phyloP scores from a whole-genome alignment of 2,797 vertebrate species.

The Hypotaenidia okinawae region DNA sequence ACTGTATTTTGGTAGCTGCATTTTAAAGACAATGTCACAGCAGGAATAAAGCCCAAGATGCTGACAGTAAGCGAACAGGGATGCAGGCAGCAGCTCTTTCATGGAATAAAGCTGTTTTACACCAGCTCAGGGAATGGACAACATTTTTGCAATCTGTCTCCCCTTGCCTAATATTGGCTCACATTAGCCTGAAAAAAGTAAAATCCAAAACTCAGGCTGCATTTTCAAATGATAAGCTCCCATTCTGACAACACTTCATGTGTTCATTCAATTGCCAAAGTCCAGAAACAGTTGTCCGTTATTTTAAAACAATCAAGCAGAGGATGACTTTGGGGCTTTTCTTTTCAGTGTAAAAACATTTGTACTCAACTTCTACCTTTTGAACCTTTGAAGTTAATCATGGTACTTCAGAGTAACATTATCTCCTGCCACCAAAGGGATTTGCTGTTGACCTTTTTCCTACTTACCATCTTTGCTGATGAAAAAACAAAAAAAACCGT shows the following conservation, averaged over 20 bases:
- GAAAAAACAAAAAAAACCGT: background rate
- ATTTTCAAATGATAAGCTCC: background rate
- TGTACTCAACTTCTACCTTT: background rate
- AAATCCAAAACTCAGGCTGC: background rate
- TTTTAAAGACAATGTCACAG: constrained; percentile 5
- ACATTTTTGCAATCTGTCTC: background rate
- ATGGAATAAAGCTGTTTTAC: background rate
- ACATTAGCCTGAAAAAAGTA: background rate
- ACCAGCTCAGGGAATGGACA: background rate
- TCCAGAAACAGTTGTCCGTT: background rate
- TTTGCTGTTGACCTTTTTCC: constrained; percentile 53
- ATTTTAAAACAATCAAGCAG: background rate
- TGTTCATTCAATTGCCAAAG: background rate
- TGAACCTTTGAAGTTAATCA: background rate
- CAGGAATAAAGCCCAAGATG: background rate
- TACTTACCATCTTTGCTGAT: constrained; percentile 24
- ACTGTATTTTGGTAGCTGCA: background rate
- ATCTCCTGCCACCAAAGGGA: background rate
- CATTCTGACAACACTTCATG: background rate
- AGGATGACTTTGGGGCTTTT: background rate
- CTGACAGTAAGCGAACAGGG: background rate
- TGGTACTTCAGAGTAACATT: background rate
- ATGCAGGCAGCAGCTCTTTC: background rate
- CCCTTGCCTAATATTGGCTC: background rate
- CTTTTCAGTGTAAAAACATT: background rate